Conservation (phyloP, 1,140 invertebrate genomes). For the Caenorhabditis tropicalis region DNA sequence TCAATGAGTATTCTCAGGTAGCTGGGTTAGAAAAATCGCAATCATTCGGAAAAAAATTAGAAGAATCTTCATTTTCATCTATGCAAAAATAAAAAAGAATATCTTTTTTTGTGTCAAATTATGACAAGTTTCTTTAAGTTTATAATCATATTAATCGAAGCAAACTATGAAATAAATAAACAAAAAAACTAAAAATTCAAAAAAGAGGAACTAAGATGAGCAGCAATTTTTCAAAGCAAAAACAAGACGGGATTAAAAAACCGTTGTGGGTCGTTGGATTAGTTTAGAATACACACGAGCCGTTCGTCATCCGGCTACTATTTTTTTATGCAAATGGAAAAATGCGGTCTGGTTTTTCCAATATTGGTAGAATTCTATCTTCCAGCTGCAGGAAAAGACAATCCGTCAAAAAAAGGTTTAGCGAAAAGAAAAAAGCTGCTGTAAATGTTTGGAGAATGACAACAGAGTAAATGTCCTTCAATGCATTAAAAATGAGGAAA, state of each 20-base stretch:
- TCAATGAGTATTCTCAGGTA: too few relatives aligned
- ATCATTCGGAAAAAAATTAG: too few relatives aligned
- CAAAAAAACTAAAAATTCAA: not conserved
- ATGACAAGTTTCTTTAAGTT: too few relatives aligned
- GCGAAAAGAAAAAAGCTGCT: not conserved
- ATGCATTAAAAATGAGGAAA: constrained; percentile 22
- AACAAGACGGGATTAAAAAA: constrained; percentile 14
- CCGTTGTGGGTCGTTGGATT: not conserved
- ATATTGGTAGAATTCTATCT: not conserved
- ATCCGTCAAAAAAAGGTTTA: constrained; percentile 4
- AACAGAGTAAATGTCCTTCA: not conserved
- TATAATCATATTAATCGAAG: too few relatives aligned
- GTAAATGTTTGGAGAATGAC: not conserved
- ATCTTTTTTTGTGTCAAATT: too few relatives aligned
- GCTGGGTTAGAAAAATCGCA: too few relatives aligned
- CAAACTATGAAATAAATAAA: too few relatives aligned
- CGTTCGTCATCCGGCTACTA: not conserved
- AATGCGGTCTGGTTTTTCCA: not conserved
- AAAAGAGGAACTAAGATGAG: not conserved
- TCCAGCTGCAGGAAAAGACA: not conserved
- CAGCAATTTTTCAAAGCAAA: not conserved
- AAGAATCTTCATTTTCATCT: too few relatives aligned
- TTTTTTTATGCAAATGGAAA: not conserved
- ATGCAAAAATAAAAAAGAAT: too few relatives aligned
- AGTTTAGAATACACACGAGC: constrained; percentile 5